Conservation (phyloP, 30 jellyfish, hydroid and myxozoan genomes). For the Turritopsis rubra region DNA sequence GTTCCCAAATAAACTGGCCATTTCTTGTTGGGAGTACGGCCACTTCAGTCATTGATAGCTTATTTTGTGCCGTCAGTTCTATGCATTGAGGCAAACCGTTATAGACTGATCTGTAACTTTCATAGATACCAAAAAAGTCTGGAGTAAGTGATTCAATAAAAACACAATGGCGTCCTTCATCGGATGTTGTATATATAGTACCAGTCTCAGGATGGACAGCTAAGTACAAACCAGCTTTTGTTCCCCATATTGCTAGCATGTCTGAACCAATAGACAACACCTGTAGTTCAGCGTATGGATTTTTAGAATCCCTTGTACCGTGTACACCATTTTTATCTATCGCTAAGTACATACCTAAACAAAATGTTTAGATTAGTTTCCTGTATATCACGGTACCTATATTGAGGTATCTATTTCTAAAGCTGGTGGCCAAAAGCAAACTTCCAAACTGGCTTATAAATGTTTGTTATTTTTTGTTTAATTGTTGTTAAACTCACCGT, state of each 20-base stretch:
- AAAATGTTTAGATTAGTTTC: neutral
- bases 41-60: constrained; percentile 33
- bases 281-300: constrained; percentile 81
- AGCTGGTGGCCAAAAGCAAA: neutral
- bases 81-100: constrained; percentile 78
- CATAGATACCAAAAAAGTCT: constrained; percentile 71
- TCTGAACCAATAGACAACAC: constrained; percentile 95
- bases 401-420: neutral
- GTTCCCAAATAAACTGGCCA: constrained; percentile 93
- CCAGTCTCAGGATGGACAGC: constrained; percentile 75
- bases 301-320: constrained; percentile 71
- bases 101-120: constrained; percentile 81
- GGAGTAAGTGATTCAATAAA: constrained; percentile 78
- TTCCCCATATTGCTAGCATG: constrained; percentile 98
- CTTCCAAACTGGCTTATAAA: neutral
- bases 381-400: neutral
- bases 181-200: constrained; percentile 61
- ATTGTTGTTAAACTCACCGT: constrained; percentile 36
- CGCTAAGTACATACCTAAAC: constrained; percentile 58
- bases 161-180: constrained; percentile 95
- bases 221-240: constrained; percentile 79
- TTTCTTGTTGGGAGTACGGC: constrained; percentile 57
- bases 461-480: neutral
- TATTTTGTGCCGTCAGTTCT: constrained; percentile 53
- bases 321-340: constrained; percentile 83